Base-by-base conservation (phyloP, 2,113 vertebrate species). In the Bubo blakistoni region DNA sequence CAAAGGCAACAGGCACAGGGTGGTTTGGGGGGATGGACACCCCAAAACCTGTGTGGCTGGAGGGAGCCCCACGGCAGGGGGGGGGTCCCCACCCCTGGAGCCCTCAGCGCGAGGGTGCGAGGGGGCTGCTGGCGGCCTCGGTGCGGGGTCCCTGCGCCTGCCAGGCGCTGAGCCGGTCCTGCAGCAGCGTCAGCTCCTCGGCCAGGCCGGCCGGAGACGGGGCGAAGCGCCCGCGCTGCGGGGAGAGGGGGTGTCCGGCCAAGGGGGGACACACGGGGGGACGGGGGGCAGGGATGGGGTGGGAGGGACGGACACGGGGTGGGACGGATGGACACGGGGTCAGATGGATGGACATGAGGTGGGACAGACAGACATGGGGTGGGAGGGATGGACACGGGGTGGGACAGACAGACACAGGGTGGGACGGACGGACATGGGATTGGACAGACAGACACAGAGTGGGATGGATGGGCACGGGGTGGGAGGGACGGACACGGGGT, bases 141-240 rank as follows among this genome's bases (percentile, higher is more conserved):
- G 42, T 1, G 24, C 6, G 38, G 74, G 66, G n/a, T 69, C 49
- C 7, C 42, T 40, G 74, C 4, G 86, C 65, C n/a, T 74, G 79
- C 95, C 96, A 91, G 73, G 90, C 30, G 3, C 8, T 61, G 70
- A 98, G 92, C 32, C 92, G 95, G 32, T 98, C 97, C 94, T 98
- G 97, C 34, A 98, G 98, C 73, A 73, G 81, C 49, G 58, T 18
- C 71, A 98, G 94, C 69, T 98, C 98, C 22, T 98, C 96, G 2
- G 90, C 88, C 65, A 98, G 95, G 9, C 58, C 96, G 3, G 91
- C 52, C 9, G 73, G 7, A 29, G 96, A 97, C 1, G 96, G 61
- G 57, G 97, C 95, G 8, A 96, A 91, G 85, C 96, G 96, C 3
- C 97, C 97, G 0, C 6, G 89, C 98, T 98, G 87, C 2, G 19